A percentile compares a stretch with the other conserved stretches of the same genome.
Conservation (phyloP, 2,797 vertebrate genomes). For the Phrynocephalus vlangalii region DNA sequence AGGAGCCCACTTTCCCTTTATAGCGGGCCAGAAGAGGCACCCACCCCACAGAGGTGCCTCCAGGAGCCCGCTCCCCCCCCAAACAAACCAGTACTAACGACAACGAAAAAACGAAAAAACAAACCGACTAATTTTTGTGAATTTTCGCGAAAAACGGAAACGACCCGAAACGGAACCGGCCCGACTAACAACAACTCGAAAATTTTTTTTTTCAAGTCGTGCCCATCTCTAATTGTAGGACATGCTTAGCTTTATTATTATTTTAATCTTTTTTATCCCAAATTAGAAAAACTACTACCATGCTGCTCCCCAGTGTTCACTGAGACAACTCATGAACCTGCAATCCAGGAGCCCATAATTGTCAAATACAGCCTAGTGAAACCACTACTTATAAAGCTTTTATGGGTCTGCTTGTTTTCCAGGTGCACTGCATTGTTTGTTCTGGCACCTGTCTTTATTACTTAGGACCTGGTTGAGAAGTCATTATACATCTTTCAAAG, state of each 20-base stretch:
- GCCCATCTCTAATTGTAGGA: no score
- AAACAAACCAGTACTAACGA: no score
- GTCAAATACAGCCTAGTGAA: background rate
- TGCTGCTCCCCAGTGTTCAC: background rate
- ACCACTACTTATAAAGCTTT: accelerated
- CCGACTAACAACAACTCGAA: no score
- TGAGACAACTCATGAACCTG: accelerated
- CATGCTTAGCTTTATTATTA: background rate
- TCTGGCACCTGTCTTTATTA: constrained; percentile 16
- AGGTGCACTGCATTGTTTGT: constrained; percentile 2
- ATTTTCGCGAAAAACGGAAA: no score
- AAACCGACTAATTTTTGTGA: no score
- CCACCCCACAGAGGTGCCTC: no score
- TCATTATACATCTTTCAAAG: background rate
- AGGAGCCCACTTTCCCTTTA: no score
- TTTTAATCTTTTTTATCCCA: background rate
- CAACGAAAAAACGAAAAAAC: no score
- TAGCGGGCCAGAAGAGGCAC: no score
- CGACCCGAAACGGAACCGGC: no score
- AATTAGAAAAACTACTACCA: background rate
- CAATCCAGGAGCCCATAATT: accelerated
- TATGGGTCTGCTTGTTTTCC: accelerated
- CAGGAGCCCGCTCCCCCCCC: no score
- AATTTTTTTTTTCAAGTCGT: no score
- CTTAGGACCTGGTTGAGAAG: background rate